phyloP scores from a whole-genome alignment of 2,113 vertebrate species.

The Malurus cyaneus region DNA sequence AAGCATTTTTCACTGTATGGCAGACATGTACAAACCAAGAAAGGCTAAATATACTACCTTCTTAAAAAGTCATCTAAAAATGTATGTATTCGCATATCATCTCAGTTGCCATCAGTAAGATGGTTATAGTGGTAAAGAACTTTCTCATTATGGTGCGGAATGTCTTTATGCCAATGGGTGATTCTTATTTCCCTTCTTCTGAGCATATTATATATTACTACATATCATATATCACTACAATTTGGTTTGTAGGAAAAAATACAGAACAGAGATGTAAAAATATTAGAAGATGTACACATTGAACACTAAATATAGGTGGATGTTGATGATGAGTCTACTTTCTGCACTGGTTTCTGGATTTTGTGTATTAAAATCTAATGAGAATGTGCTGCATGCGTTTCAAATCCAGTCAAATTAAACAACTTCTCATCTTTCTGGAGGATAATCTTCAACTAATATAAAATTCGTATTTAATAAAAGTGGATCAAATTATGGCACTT shows the following conservation, averaged over 20 bases:
- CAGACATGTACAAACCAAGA: neutral
- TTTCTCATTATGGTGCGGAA: neutral
- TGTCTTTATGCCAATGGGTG: neutral
- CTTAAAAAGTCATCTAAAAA: neutral
- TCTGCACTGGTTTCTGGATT: neutral
- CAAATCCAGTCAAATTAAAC: constrained; percentile 31
- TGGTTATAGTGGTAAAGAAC: neutral
- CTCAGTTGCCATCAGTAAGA: neutral
- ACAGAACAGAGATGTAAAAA: neutral
- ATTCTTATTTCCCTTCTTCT: neutral
- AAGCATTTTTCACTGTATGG: neutral
- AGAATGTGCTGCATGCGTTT: neutral
- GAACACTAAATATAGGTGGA: neutral
- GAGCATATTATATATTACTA: neutral
- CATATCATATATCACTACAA: neutral
- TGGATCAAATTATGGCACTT: constrained; percentile 1
- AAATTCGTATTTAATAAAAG: constrained; percentile 19
- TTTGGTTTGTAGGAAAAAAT: neutral
- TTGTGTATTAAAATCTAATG: neutral
- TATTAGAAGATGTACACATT: neutral
- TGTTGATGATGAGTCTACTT: neutral
- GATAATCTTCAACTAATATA: constrained; percentile 10
- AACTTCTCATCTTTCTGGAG: constrained; percentile 24
- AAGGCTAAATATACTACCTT: neutral
- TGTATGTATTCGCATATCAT: neutral